These are phyloP conservation scores for Mesoligia furuncula DNA, from an alignment of 2,888 invertebrate genomes.

Conservation along the genomic window DNA sequence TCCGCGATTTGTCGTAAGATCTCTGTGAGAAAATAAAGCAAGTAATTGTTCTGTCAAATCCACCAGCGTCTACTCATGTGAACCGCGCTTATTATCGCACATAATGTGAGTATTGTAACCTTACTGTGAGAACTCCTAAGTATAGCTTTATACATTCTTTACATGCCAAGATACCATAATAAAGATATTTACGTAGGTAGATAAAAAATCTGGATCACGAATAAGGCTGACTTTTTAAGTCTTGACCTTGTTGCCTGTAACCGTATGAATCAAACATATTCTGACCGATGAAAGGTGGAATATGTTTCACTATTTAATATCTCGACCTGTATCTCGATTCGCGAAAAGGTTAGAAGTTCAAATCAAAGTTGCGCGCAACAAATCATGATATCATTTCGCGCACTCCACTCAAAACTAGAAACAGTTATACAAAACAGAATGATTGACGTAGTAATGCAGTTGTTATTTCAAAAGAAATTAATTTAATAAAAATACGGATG, in stretches of 20 bases:
- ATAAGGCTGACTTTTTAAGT: constrained; percentile 64
- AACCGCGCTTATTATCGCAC: constrained; percentile 77
- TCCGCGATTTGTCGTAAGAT: constrained; percentile 76
- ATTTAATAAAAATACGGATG: constrained; percentile 59
- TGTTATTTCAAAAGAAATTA: constrained; percentile 58
- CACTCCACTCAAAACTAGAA: constrained; percentile 47
- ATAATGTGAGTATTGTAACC: constrained; percentile 66
- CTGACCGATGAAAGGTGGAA: constrained; percentile 66
- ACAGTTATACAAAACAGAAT: constrained; percentile 65
- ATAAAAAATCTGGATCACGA: constrained; percentile 67
- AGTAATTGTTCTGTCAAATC: constrained; percentile 83
- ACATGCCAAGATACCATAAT: constrained; percentile 61
- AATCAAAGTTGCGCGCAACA: constrained; percentile 64
- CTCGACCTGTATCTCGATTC: constrained; percentile 63
- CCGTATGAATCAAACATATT: constrained; percentile 67
- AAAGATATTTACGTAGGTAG: constrained; percentile 54
- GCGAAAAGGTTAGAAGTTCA: constrained; percentile 74
- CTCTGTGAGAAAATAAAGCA: constrained; percentile 79
- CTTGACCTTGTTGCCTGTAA: constrained; percentile 68
- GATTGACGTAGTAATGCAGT: constrained; percentile 65
- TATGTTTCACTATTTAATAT: constrained; percentile 61
- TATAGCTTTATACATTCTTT: constrained; percentile 69
- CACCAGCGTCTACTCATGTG: constrained; percentile 75
- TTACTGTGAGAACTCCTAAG: constrained; percentile 79
- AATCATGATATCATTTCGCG: constrained; percentile 61